Evolutionary conservation across 2,797 vertebrate genomes (phyloP).

Genomic region (Salmo trutta): DNA sequence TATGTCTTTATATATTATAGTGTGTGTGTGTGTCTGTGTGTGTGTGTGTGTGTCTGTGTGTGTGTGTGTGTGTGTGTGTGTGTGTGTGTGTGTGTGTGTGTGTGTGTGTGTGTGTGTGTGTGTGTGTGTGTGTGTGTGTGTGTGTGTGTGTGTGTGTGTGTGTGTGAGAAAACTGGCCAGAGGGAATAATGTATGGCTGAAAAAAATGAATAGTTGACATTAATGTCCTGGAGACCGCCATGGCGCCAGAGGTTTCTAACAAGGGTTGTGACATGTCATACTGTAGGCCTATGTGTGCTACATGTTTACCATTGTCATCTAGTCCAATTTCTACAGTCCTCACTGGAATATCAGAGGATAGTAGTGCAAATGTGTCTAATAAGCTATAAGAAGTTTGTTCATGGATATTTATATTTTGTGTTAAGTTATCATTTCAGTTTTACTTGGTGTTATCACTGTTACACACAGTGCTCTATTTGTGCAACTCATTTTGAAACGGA

Average conservation of each 20-base stretch:
- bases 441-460: no score
- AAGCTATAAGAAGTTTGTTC: no score
- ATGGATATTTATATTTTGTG: no score
- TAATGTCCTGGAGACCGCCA: slow-evolving; percentile 10
- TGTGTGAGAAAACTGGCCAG: background rate
- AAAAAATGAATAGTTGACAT: background rate
- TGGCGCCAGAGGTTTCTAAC: no score
- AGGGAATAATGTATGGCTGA: slow-evolving; percentile 4
- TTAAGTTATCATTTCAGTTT: no score
- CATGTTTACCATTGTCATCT: background rate
- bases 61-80: slow-evolving; percentile 11
- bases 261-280: no score
- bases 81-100: slow-evolving; percentile 5
- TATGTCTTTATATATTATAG: slow-evolving; percentile 13
- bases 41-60: slow-evolving; percentile 11
- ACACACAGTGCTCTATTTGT: background rate
- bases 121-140: no score
- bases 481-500: background rate
- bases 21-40: background rate
- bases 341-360: background rate
- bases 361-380: background rate
- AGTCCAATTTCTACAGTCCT: background rate
- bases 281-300: background rate
- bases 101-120: no score
- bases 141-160: slow-evolving; percentile 16